Percentiles rank a stretch among this genome's conserved stretches.
Conservation (phyloP, 2,797 vertebrate genomes). For the Smutsia temminckii region DNA sequence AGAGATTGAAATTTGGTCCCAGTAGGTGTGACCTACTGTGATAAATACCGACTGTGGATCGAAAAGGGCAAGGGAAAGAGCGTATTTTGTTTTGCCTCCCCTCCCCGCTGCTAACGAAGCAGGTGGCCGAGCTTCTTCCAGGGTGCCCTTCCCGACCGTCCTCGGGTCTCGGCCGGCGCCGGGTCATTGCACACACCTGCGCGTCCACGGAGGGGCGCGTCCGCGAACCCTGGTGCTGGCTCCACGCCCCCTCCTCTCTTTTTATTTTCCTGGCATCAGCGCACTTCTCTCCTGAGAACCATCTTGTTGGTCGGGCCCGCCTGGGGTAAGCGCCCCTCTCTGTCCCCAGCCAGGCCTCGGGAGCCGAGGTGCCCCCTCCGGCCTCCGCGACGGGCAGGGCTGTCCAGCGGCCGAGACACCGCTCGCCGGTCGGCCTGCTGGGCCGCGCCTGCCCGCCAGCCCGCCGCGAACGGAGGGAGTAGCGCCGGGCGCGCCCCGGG, state of each 20-base stretch:
- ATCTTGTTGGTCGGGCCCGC: neutral
- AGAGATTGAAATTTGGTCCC: neutral
- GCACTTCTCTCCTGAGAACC: neutral
- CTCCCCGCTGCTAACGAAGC: neutral
- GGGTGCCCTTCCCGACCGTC: neutral
- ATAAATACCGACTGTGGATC: neutral
- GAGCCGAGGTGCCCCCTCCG: neutral
- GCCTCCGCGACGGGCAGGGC: neutral
- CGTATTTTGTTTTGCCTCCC: neutral
- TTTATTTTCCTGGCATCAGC: conserved; percentile 49
- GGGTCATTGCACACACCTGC: conserved; percentile 41
- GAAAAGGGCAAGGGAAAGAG: neutral
- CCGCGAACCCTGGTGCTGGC: conserved; percentile 31
- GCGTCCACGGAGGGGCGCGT: conserved; percentile 29
- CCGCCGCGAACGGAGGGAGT: neutral
- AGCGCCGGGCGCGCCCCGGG: neutral
- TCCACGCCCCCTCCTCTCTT: conserved; percentile 53
- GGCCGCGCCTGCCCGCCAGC: neutral
- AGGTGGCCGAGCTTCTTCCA: neutral
- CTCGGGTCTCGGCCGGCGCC: neutral
- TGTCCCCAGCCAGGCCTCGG: neutral
- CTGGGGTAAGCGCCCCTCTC: conserved; percentile 37
- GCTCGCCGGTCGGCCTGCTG: neutral
- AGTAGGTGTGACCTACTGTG: neutral
- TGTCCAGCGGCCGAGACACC: neutral